Evolutionary conservation across 2,888 invertebrate species (phyloP), one percentile per base, ranked within the genome.

Genomic region (Anthophora plumipes): DNA sequence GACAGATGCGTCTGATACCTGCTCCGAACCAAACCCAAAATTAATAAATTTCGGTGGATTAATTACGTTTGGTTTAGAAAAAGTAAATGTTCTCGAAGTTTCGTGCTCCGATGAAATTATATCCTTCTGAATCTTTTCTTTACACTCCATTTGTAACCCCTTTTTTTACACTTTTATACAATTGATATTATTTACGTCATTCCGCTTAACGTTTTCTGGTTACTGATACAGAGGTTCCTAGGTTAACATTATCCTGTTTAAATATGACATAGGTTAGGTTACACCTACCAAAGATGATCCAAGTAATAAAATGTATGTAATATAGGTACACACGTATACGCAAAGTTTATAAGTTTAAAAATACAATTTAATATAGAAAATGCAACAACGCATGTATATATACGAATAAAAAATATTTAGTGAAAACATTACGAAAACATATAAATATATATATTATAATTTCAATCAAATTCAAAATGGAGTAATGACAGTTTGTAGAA

Each of bases 21-120:
- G 78, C 6, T 88, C 85, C 3, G 83, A 82, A 57, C 11, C 64
- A 25, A 39, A 12, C 5, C 68, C 85, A 43, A 78, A 74, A 68
- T 78, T 83, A 6, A 76, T 52, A 7, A 78, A 9, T 55, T 83
- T 89, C 31, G 88, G 82, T 43, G 86, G 76, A 70, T 61, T 82
- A 31, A 83, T 59, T 46, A 90, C 22, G 37, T 68, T 87, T 46
- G 91, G 91, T 48, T 71, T 77, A 7, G 91, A 91, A 70, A 91
- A 91, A 22, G 84, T 79, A 78, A 90, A 91, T 6, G 61, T 37
- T 46, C 77, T 76, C 0, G 85, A 59, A 31, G 68, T 48, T 52
- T 52, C 6, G 1, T 61, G 48, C 31, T 82, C 79, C 2, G 59
- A 31, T 2, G 52, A 9, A 12, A 54, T 31, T 43, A 6, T n/a